Evolutionary conservation across 2,888 invertebrate species (phyloP), one percentile per base, ranked within the genome.

Genomic region (Drosophila merina): DNA sequence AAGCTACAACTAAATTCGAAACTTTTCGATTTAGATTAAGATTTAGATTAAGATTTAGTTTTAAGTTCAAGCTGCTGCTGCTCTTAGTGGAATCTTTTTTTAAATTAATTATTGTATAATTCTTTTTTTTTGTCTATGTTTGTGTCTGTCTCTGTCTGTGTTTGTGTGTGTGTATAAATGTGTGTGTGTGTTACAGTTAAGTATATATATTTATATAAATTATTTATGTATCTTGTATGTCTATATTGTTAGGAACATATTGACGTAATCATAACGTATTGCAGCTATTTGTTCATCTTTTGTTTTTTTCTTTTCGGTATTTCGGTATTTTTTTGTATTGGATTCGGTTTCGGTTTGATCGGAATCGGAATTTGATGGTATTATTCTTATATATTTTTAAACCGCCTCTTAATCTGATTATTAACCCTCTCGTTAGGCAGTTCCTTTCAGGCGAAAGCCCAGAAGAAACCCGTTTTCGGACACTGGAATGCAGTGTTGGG

Each of bases 251-350:
- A 91, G 91, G 91, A 91, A 91, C 91, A 91, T 91, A 91, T 84
- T 91, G 91, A 91, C 91, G 89, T 90, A 90, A 91, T 91, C 88
- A 72, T 87, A 91, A 91, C 91, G 91, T 91, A 91, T 91, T 91
- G 91, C 91, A 91, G 91, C 91, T 91, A 90, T 91, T 90, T 75
- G 74, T 76, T 77, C 54, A 72, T 62, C 72, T 62, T 79, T 76
- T 76, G 48, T 73, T 77, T 73, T 77, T 51, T 73, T 77, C 2
- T 20, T 20, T 72, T 70, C 68, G 33, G 38, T 60, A 72, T 40
- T 71, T 70, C 68, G 33, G 38, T 60, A 72, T 40, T 74, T 54
- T 66, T 72, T 64, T 69, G 55, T 42, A 14, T 31, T 26, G 4
- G 31, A 42, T 60, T 66, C 25, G 33, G 31, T 20, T 63, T 64